Evolutionary conservation across 2,113 vertebrate genomes (phyloP).

Genomic region (Myrmecophaga tridactyla): DNA sequence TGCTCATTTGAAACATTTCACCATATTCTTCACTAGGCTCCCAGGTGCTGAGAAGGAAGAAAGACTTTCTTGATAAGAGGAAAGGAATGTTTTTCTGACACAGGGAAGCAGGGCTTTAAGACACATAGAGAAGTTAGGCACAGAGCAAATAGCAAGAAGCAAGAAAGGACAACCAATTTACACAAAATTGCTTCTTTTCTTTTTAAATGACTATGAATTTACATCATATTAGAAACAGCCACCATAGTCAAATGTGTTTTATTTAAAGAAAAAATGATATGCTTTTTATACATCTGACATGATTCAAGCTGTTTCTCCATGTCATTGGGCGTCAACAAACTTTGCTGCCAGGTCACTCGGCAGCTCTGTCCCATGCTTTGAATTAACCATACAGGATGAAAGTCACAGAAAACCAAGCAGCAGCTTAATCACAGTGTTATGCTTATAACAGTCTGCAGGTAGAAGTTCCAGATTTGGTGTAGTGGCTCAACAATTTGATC

Average conservation of each 20-base stretch:
- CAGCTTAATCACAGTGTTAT: not conserved
- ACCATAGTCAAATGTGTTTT: not conserved
- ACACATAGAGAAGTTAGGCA: not conserved
- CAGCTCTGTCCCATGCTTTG: too few relatives aligned
- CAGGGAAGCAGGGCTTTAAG: not conserved
- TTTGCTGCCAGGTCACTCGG: not conserved
- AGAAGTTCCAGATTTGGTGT: not conserved
- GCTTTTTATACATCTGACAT: not conserved
- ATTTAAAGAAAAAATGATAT: not conserved
- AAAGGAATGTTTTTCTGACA: not conserved
- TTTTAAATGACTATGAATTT: not conserved
- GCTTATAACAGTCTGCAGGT: not conserved
- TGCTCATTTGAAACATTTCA: not conserved
- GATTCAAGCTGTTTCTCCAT: not conserved
- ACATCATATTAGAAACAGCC: not conserved
- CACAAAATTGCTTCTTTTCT: not conserved
- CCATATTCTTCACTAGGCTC: not conserved
- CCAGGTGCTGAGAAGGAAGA: not conserved
- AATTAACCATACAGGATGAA: not conserved
- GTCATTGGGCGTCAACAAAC: not conserved
- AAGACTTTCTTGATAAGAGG: not conserved
- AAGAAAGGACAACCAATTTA: not conserved
- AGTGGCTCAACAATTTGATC: not conserved
- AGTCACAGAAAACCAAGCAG: not conserved
- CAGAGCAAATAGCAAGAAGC: not conserved